Percentiles rank a stretch among this genome's conserved stretches.
Conservation (phyloP, 2,888 invertebrate species). For the Perdita meconis region DNA sequence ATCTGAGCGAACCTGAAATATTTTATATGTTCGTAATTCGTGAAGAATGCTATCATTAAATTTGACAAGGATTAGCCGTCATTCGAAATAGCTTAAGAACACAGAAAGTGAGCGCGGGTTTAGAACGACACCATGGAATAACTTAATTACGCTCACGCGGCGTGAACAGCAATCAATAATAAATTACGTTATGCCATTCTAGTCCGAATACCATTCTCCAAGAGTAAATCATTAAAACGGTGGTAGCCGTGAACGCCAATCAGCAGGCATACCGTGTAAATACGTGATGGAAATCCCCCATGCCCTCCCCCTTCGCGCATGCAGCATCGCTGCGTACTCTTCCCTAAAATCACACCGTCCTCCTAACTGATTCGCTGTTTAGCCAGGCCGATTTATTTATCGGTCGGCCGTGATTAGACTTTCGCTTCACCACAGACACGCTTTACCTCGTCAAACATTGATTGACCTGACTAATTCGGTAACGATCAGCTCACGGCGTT, state of each 20-base stretch:
- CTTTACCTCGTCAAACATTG: constrained; percentile 63
- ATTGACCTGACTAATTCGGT: constrained; percentile 53
- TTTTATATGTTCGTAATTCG: too few species aligned
- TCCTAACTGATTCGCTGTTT: constrained; percentile 68
- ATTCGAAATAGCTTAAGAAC: not conserved
- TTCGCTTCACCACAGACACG: constrained; percentile 69
- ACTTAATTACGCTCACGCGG: constrained; percentile 47
- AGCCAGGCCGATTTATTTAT: constrained; percentile 72
- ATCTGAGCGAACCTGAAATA: too few species aligned
- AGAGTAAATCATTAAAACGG: constrained; percentile 73
- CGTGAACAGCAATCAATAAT: constrained; percentile 67
- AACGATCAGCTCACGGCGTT: constrained; percentile 37
- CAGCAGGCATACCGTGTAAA: constrained; percentile 71
- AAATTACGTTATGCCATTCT: constrained; percentile 58
- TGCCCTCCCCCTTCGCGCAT: constrained; percentile 8
- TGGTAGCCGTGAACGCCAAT: constrained; percentile 63
- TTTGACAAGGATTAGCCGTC: not conserved
- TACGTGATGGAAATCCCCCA: constrained; percentile 64
- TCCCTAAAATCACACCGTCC: constrained; percentile 55
- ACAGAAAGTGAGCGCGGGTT: not conserved
- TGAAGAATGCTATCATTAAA: not conserved
- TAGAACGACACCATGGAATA: constrained; percentile 15
- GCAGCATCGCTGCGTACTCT: constrained; percentile 37
- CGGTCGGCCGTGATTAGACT: constrained; percentile 71
- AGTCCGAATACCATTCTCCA: constrained; percentile 65